A percentile compares a stretch with the other conserved stretches of the same genome.
Conservation (phyloP, 2,888 invertebrate genomes). For the Leucoma salicis region DNA sequence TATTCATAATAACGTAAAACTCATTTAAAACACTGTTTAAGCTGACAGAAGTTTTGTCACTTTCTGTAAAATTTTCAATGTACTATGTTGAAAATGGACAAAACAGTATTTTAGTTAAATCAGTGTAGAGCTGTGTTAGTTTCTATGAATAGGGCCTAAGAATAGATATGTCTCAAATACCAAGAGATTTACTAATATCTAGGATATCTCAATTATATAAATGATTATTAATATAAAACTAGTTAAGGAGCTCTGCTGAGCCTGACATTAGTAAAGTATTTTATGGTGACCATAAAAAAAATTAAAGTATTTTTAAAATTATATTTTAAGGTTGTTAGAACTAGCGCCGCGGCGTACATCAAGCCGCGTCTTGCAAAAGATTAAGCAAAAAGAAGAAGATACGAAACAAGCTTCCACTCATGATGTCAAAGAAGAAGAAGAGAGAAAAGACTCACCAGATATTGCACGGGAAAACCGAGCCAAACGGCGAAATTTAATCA, state of each 20-base stretch:
- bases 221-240: too few species aligned
- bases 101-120: too few species aligned
- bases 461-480: constrained; percentile 75
- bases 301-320: constrained; percentile 9
- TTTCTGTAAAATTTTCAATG: too few species aligned
- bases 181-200: too few species aligned
- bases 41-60: too few species aligned
- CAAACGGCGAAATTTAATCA: constrained; percentile 75
- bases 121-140: too few species aligned
- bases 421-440: constrained; percentile 68
- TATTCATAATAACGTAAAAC: too few species aligned
- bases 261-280: background rate
- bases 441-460: constrained; percentile 69
- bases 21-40: too few species aligned
- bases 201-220: too few species aligned
- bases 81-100: too few species aligned
- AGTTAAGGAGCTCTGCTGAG: background rate
- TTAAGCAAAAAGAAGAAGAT: constrained; percentile 78
- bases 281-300: background rate
- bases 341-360: constrained; percentile 86
- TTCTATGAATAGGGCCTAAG: too few species aligned
- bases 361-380: constrained; percentile 84
- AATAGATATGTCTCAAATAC: too few species aligned
- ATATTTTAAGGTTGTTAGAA: constrained; percentile 79
- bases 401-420: constrained; percentile 55